A percentile compares a stretch with the other conserved stretches of the same genome.
phyloP scores from a whole-genome alignment of 2,888 invertebrate species.

The Geotrupes spiniger region DNA sequence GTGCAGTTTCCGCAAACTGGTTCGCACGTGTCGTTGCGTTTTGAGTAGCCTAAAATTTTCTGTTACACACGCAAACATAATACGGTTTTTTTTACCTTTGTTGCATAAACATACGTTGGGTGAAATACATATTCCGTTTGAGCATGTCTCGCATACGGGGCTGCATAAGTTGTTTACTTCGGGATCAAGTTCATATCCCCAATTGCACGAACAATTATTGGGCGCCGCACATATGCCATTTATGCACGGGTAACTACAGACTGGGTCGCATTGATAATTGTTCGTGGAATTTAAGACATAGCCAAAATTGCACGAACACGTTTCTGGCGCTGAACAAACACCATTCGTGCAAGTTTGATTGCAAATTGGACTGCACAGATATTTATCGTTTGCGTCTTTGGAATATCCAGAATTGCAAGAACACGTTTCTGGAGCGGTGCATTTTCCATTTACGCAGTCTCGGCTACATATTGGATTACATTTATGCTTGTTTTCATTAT shows the following conservation, averaged over 20 bases:
- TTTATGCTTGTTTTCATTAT: slow-evolving; percentile 5
- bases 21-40: no score
- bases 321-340: slow-evolving; percentile 24
- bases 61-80: no score
- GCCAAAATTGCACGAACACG: slow-evolving; percentile 20
- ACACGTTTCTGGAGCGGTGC: slow-evolving; percentile 25
- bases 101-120: slow-evolving; percentile 26
- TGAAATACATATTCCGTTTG: slow-evolving; percentile 29
- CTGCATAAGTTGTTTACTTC: slow-evolving; percentile 21
- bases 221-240: slow-evolving; percentile 43
- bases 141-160: slow-evolving; percentile 2
- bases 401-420: slow-evolving; percentile 18
- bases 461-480: slow-evolving; percentile 23
- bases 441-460: slow-evolving; percentile 23
- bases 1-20: slow-evolving; percentile 54
- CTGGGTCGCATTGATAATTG: slow-evolving; percentile 24
- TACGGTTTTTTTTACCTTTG: no score
- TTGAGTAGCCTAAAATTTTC: no score
- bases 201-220: slow-evolving; percentile 40
- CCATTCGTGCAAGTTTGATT: slow-evolving; percentile 20
- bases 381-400: neutral
- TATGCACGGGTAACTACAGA: slow-evolving; percentile 38
- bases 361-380: slow-evolving; percentile 22
- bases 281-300: slow-evolving; percentile 10
- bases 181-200: neutral